phyloP scores from a whole-genome alignment of 2,113 vertebrate species.

The Hippotragus niger region DNA sequence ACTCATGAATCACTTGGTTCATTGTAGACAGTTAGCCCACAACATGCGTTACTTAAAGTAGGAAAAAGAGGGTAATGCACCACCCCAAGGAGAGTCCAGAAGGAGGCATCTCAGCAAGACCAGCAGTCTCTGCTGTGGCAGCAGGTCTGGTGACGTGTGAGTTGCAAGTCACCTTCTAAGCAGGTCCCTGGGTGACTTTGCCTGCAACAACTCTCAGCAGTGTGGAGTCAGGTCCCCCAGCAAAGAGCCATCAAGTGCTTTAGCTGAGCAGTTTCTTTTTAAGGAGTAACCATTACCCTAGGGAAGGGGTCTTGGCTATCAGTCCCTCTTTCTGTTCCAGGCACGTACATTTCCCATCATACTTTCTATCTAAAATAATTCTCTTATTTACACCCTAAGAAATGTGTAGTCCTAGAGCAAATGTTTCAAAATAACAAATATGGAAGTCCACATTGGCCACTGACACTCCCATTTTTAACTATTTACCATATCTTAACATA shows the following conservation, averaged over 20 bases:
- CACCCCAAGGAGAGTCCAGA: neutral
- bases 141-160: neutral
- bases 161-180: neutral
- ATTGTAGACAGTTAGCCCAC: neutral
- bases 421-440: neutral
- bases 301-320: neutral
- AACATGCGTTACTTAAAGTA: neutral
- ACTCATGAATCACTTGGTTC: neutral
- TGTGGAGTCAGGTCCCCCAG: neutral
- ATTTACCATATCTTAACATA: neutral
- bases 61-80: neutral
- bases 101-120: neutral
- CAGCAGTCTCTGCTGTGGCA: neutral
- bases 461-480: neutral
- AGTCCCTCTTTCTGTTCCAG: neutral
- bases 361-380: neutral
- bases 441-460: neutral
- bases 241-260: neutral
- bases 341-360: neutral
- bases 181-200: neutral
- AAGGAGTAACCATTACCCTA: neutral
- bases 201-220: neutral
- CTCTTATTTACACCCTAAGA: neutral
- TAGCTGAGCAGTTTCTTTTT: neutral
- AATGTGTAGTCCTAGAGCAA: neutral